A percentile compares a stretch with the other conserved stretches of the same genome.
Evolutionary conservation across 1,140 invertebrate genomes (phyloP).

Genomic region (Heliconius congener): DNA sequence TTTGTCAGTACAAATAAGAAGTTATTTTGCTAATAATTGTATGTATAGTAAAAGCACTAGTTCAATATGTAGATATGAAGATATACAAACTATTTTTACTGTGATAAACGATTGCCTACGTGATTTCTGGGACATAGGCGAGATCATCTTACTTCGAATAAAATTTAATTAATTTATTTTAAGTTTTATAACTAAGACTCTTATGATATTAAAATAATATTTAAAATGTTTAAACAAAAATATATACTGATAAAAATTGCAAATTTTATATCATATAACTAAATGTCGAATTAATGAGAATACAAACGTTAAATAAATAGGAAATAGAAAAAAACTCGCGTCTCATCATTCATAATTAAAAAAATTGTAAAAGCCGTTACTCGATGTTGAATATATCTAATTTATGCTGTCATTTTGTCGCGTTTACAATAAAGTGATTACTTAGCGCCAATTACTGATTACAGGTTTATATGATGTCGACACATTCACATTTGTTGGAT

Average conservation of each 20-base stretch:
- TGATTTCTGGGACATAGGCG: constrained; percentile 47
- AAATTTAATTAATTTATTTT: too few relatives aligned
- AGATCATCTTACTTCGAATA: background rate
- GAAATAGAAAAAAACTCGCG: background rate
- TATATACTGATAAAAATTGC: constrained; percentile 9
- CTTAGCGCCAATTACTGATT: background rate
- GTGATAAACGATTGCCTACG: constrained; percentile 58
- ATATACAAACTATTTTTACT: constrained; percentile 34
- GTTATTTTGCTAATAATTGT: constrained; percentile 18
- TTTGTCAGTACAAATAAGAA: background rate
- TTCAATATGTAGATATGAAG: constrained; percentile 28
- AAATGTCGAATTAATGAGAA: background rate
- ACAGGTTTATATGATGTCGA: background rate
- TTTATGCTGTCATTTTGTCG: background rate
- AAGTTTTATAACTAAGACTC: too few relatives aligned
- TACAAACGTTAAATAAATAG: background rate
- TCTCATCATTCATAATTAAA: background rate
- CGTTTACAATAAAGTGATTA: background rate
- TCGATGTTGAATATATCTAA: background rate
- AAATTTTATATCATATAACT: background rate
- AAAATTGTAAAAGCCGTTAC: background rate
- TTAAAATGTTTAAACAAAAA: too few relatives aligned
- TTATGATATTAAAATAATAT: too few relatives aligned
- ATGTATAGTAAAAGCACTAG: background rate
- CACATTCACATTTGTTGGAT: background rate